These are phyloP conservation scores for Mormyrus iriodes DNA, from an alignment of 2,113 vertebrate species.

Conservation along the genomic window DNA sequence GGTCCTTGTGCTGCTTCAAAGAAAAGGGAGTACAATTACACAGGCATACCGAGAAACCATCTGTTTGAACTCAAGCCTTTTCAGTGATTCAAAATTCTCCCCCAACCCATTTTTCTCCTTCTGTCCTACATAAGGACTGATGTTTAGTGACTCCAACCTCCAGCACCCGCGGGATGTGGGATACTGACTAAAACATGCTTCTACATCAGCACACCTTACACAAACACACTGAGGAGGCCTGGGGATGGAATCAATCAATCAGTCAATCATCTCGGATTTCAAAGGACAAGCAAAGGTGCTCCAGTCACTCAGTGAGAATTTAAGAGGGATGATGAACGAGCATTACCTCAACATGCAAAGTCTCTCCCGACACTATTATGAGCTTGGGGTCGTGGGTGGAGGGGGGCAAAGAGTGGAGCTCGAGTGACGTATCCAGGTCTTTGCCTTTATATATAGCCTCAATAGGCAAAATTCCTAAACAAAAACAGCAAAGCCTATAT, in stretches of 20 bases:
- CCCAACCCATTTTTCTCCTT: not conserved
- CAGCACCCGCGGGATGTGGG: not conserved
- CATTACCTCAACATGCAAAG: constrained; percentile 1
- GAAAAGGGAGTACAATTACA: constrained; percentile 6
- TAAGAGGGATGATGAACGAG: constrained; percentile 14
- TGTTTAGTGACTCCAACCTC: not conserved
- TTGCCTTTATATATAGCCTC: not conserved
- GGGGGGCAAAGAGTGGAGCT: not conserved
- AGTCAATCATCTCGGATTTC: constrained; percentile 26
- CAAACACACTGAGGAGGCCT: not conserved
- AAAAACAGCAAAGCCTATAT: not conserved
- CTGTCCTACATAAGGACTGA: not conserved
- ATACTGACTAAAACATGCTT: constrained; percentile 4
- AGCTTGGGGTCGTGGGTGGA: not conserved
- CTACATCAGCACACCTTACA: not conserved
- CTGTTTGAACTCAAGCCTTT: constrained; percentile 17
- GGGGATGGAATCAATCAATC: constrained; percentile 24
- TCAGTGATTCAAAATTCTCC: not conserved
- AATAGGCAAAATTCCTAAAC: not conserved
- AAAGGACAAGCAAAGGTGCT: constrained; percentile 3
- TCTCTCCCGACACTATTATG: not conserved
- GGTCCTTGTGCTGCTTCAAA: constrained; percentile 14
- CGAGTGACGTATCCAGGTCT: not conserved
- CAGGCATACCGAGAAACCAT: constrained; percentile 1
- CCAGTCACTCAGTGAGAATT: constrained; percentile 12